A percentile compares a stretch with the other conserved stretches of the same genome.
Evolutionary conservation across 2,113 vertebrate species (phyloP).

Genomic region (Scortum barcoo): DNA sequence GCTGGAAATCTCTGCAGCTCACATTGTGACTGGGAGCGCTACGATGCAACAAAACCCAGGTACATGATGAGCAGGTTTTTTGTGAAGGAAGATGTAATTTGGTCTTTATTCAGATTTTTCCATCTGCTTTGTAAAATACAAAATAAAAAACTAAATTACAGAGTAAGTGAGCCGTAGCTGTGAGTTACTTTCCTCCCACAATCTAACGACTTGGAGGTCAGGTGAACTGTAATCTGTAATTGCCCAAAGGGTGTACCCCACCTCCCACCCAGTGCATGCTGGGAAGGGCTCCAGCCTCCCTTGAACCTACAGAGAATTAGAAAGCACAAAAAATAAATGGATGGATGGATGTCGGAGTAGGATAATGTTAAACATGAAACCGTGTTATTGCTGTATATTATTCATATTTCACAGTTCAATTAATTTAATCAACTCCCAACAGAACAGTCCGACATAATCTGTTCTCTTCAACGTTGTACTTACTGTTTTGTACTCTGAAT

Average conservation of each 20-base stretch:
- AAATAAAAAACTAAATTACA: neutral
- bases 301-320: neutral
- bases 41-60: neutral
- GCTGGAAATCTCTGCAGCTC: neutral
- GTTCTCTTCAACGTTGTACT: neutral
- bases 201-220: neutral
- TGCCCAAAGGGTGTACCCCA: neutral
- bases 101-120: neutral
- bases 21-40: neutral
- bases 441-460: neutral
- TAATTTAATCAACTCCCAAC: neutral
- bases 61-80: neutral
- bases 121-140: neutral
- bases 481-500: neutral
- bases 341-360: neutral
- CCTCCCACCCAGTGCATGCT: slow-evolving; percentile 25
- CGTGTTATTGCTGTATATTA: slow-evolving; percentile 6
- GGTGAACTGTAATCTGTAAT: neutral
- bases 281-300: neutral
- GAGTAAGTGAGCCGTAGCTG: neutral
- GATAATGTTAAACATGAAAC: neutral
- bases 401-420: slow-evolving; percentile 11
- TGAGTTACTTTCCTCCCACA: neutral
- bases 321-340: neutral
- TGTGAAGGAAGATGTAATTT: neutral